Conservation (phyloP, 2,888 invertebrate genomes). For the Pollenia amentaria region DNA sequence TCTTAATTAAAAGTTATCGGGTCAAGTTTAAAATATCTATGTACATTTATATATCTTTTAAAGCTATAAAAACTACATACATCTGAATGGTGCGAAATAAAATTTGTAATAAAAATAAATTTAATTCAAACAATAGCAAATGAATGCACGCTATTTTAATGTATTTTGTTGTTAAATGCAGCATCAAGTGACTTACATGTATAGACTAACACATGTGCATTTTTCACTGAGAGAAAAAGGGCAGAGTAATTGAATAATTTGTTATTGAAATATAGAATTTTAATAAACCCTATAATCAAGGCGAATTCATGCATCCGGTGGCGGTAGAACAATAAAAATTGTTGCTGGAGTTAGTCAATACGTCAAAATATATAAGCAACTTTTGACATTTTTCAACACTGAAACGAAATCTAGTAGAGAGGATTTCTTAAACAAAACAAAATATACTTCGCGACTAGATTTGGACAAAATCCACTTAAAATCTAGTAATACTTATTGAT, state of each 20-base stretch:
- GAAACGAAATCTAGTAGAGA: too few relatives aligned
- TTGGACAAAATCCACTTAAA: too few relatives aligned
- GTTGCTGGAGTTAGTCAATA: too few relatives aligned
- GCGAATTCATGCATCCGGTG: too few relatives aligned
- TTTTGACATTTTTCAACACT: too few relatives aligned
- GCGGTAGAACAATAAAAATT: too few relatives aligned
- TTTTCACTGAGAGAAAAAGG: conserved; percentile 36
- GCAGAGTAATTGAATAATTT: not conserved
- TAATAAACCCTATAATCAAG: too few relatives aligned
- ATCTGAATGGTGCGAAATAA: conserved; percentile 54
- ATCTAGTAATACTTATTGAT: too few relatives aligned
- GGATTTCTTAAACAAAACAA: too few relatives aligned
- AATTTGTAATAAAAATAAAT: conserved; percentile 45
- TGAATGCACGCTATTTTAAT: conserved; percentile 50
- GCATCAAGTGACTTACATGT: conserved; percentile 5
- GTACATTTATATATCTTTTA: not conserved
- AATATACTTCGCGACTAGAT: too few relatives aligned
- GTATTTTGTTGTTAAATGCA: conserved; percentile 38
- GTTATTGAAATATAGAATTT: too few relatives aligned
- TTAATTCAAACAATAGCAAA: conserved; percentile 53
- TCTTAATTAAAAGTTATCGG: conserved; percentile 71
- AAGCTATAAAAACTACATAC: not conserved
- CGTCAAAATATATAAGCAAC: too few relatives aligned
- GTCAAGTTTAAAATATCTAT: conserved; percentile 67
- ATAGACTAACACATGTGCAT: not conserved